Evolutionary conservation across 2,888 invertebrate species (phyloP).

Genomic region (Parnassius smintheus): DNA sequence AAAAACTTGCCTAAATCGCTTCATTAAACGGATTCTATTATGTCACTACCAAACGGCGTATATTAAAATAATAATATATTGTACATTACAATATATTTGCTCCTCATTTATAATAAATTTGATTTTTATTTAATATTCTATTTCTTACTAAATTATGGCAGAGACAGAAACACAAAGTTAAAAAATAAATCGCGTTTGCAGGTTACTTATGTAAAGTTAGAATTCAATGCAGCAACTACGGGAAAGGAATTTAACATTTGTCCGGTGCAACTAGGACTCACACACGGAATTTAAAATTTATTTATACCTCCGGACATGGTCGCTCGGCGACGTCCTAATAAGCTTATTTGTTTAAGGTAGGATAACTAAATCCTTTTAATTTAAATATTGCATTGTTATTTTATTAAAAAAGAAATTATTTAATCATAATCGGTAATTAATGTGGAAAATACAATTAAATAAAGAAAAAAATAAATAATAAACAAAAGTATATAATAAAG

Average conservation of each 20-base stretch:
- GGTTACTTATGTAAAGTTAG: constrained; percentile 23
- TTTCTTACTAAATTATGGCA: neutral
- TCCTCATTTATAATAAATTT: too few relatives aligned
- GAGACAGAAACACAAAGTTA: constrained; percentile 15
- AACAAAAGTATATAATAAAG: too few relatives aligned
- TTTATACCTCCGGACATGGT: constrained; percentile 33
- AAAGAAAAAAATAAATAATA: too few relatives aligned
- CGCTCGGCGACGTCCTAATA: constrained; percentile 14
- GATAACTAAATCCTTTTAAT: neutral
- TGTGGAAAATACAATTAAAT: too few relatives aligned
- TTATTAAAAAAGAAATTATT: too few relatives aligned
- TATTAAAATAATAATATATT: too few relatives aligned
- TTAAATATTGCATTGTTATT: neutral
- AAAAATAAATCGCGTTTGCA: constrained; percentile 16
- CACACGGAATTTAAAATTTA: constrained; percentile 75
- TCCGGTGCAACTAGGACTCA: constrained; percentile 65
- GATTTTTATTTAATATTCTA: too few relatives aligned
- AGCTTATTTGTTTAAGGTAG: constrained; percentile 19
- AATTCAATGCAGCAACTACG: constrained; percentile 50
- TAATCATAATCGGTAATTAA: too few relatives aligned
- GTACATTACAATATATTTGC: too few relatives aligned
- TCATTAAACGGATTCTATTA: too few relatives aligned
- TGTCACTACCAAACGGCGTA: too few relatives aligned
- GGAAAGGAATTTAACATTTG: constrained; percentile 73
- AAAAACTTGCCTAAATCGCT: too few relatives aligned